Conservation (phyloP, 1,140 invertebrate species). For the Eubasilissa regina region DNA sequence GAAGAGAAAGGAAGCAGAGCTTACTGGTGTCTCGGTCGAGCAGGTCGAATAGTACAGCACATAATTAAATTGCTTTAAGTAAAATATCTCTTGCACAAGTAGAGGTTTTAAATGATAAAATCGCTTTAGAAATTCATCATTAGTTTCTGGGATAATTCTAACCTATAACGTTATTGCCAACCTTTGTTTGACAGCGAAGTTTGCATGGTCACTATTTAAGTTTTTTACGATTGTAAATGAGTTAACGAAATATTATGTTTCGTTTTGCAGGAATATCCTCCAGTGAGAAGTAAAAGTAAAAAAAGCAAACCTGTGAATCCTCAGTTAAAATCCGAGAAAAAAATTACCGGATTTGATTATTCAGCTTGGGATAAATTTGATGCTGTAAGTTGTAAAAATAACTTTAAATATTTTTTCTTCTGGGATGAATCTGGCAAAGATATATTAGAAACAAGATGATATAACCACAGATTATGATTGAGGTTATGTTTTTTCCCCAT, state of each 20-base stretch:
- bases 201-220: conserved; percentile 6
- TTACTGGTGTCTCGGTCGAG: conserved; percentile 30
- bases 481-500: not conserved
- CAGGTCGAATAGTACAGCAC: conserved; percentile 38
- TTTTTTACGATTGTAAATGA: not conserved
- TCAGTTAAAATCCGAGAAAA: conserved; percentile 65
- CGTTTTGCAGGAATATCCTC: conserved; percentile 70
- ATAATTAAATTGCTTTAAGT: not conserved
- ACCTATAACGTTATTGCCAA: not conserved
- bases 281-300: conserved; percentile 71
- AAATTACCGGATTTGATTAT: conserved; percentile 78
- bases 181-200: not conserved
- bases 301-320: conserved; percentile 67
- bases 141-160: too few relatives aligned
- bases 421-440: not conserved
- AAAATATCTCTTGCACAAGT: too few relatives aligned
- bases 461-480: not conserved
- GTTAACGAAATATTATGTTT: conserved; percentile 7
- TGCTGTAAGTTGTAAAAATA: conserved; percentile 73
- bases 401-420: not conserved
- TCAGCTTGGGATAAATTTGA: conserved; percentile 87
- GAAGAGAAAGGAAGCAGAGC: conserved; percentile 83
- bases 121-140: not conserved
- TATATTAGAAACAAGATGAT: not conserved
- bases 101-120: not conserved